Evolutionary conservation across 1,140 invertebrate species (phyloP), one percentile per base, ranked within the genome.

Genomic region (Hylaeus volcanicus): DNA sequence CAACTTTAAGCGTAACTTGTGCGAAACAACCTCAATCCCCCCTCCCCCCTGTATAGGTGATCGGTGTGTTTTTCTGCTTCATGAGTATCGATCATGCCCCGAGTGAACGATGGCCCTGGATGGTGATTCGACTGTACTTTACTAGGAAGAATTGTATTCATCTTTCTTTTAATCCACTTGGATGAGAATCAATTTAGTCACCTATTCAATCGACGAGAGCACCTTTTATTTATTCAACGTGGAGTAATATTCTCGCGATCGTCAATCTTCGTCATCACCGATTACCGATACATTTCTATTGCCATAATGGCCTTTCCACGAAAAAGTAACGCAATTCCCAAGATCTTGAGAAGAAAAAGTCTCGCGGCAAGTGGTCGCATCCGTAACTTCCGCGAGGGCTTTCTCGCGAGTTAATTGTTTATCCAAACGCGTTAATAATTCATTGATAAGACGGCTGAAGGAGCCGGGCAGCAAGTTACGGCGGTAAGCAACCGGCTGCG

Each of bases 1-100:
- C 82, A 83, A 87, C 85, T 87, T 87, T 86, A 82, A 86, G 73
- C 85, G 80, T 85, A 84, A 87, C 82, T 87, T 86, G 83, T 63
- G 74, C 70, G 79, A 86, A 86, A 86, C 84, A 86, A 85, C 78
- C 69, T 61, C 77, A 5, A 53, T 43, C 43, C 26, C 55, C 43
- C 1, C 37, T 26, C 26, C 26, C 26, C 26, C 26, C 26, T 8
- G 15, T 12, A 45, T 48, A 11, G 45, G 37, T 43, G 74, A 66
- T 66, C 63, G 12, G 15, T 2, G 15, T 2, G 15, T 53, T 61
- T 51, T 45, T 55, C 14, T 12, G 3, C 66, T 45, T 15, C 41
- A 56, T 5, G 51, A 3, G n/a, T 37, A 56, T 68, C 51, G 71
- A 74, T 74, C 71, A 73, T 56, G 39, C 51, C 43, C 51, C 1